Evolutionary conservation across 2,797 vertebrate genomes (phyloP).

Genomic region (Dipus sagitta): DNA sequence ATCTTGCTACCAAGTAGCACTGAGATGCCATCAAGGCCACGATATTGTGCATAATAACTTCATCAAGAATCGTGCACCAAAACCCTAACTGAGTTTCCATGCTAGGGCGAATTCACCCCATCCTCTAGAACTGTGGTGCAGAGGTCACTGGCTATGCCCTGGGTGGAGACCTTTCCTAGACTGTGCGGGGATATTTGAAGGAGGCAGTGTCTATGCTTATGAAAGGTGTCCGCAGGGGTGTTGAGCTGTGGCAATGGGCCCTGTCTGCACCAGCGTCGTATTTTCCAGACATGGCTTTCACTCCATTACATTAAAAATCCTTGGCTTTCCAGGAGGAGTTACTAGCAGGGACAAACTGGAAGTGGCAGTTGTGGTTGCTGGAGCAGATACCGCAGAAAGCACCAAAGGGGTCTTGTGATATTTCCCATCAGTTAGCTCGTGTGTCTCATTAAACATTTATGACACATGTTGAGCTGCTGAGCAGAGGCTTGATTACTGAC

Average conservation of each 20-base stretch:
- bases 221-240: background rate
- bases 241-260: rapidly evolving
- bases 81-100: background rate
- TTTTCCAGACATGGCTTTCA: rapidly evolving
- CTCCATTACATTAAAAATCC: conserved; percentile 37
- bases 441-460: conserved; percentile 47
- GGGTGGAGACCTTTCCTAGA: background rate
- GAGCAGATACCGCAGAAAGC: conserved; percentile 32
- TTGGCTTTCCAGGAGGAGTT: conserved; percentile 48
- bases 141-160: background rate
- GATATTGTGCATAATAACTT: background rate
- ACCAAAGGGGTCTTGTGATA: conserved; percentile 38
- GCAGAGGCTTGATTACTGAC: background rate
- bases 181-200: background rate
- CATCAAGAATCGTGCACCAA: background rate
- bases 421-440: conserved; percentile 58
- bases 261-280: background rate
- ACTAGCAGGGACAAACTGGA: background rate
- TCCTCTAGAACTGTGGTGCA: background rate
- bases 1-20: too few relatives aligned
- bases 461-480: background rate
- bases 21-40: background rate
- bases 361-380: background rate
- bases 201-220: rapidly evolving
- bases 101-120: background rate